Evolutionary conservation across 30 jellyfish, hydroid and myxozoan genomes (phyloP).

Genomic region (Haliclystus octoradiatus): DNA sequence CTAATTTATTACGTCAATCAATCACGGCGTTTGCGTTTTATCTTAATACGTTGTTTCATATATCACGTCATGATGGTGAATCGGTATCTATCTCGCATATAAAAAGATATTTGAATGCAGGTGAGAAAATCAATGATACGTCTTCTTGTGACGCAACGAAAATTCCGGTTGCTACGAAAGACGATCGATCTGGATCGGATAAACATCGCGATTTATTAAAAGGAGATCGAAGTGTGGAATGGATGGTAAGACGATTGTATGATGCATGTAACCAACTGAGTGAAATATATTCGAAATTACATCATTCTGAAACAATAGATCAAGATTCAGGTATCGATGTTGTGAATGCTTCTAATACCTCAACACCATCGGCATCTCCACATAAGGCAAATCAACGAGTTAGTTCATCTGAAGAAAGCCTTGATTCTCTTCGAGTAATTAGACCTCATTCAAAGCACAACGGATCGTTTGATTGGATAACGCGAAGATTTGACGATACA

Average conservation of each 20-base stretch:
- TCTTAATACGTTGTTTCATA: conserved; percentile 84
- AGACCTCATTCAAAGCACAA: neutral
- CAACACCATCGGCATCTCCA: conserved; percentile 85
- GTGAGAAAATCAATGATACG: conserved; percentile 42
- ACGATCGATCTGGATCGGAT: conserved; percentile 23
- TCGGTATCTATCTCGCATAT: conserved; percentile 82
- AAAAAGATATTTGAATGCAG: conserved; percentile 61
- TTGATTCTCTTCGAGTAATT: conserved; percentile 43
- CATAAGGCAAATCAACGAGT: conserved; percentile 48
- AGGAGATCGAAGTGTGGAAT: conserved; percentile 83
- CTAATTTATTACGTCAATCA: conserved; percentile 84
- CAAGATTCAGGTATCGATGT: conserved; percentile 88
- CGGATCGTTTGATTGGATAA: neutral
- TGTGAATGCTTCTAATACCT: conserved; percentile 40
- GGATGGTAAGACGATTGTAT: conserved; percentile 87
- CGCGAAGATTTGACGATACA: neutral
- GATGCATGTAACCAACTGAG: conserved; percentile 96
- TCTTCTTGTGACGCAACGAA: conserved; percentile 32
- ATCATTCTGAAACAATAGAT: conserved; percentile 51
- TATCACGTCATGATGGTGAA: conserved; percentile 95
- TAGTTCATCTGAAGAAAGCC: conserved; percentile 86
- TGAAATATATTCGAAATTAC: conserved; percentile 67
- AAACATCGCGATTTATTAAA: conserved; percentile 72
- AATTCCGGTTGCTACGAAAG: conserved; percentile 14
- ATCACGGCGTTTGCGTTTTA: conserved; percentile 86